Evolutionary conservation across 1,140 invertebrate genomes (phyloP), one percentile per base, ranked within the genome.

Genomic region (Drosophila sp.): DNA sequence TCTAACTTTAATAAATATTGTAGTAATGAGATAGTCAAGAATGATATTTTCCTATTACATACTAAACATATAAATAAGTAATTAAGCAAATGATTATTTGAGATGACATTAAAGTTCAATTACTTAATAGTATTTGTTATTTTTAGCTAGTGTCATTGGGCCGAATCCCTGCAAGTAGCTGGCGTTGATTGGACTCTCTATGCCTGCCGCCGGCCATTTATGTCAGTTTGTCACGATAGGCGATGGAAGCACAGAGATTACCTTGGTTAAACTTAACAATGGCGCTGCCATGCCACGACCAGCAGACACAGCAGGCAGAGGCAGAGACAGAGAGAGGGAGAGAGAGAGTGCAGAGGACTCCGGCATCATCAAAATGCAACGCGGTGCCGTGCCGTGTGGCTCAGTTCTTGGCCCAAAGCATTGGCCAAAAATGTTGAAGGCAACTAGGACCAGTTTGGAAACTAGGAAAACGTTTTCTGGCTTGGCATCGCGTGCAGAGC

Each of bases 231-330:
- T 89, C 83, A 89, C 83, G 83, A 89, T 83, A 89, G 83, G 83
- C 83, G 83, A 89, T 89, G 76, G 83, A 83, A 89, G 83, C 83
- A 82, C 69, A 89, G 83, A 89, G 83, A 89, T 89, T 89, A 89
- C 83, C 83, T 89, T 89, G 83, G 83, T 89, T 89, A 89, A 86
- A 89, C 83, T 89, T 89, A 89, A 89, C 83, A 87, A 87, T 79
- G 79, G 82, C 79, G 75, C 76, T 77, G 72, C 73, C 73, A 87
- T 62, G 77, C 69, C 82, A 76, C 43, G 50, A 18, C 62, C 57
- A 57, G 41, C 69, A 58, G 65, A 72, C 82, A 81, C 78, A 62
- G 34, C 14, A 27, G 29, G 14, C n/a, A 13, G 13, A 3, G 38
- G 29, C n/a, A n/a, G 29, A 8, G 9, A 40, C 25, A 54, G 43